Evolutionary conservation across 2,113 vertebrate genomes (phyloP), one percentile per base, ranked within the genome.

Genomic region (Oncorhynchus mykiss): DNA sequence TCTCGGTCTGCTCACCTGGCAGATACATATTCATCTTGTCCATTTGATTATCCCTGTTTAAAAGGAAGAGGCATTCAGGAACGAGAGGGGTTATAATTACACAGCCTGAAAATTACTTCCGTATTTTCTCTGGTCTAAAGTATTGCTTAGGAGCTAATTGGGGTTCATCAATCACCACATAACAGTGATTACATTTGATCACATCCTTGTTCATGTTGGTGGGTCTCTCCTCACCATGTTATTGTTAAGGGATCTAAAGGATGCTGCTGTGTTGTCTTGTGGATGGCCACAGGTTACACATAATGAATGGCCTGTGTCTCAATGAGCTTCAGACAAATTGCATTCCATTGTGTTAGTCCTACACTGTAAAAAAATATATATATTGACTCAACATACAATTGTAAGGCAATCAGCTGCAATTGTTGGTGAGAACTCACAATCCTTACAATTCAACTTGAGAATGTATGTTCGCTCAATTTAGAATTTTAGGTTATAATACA

Each of bases 11-110:
- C 76, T 84, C 86, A 85, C 81, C 81, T 31, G 31, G 31, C 31
- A 60, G 74, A 77, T 89, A 84, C 84, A 85, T 34, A 34, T 92
- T 86, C 74, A 85, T 91, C 86, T 86, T 84, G 77, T 81, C 67
- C 78, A 83, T 77, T 84, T 88, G 87, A 90, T 91, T 89, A 89
- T 82, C 86, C 90, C 87, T 84, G 79, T 86, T 84, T 74, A 82
- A 83, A 81, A 78, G 76, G 78, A 57, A 84, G 72, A 85, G 74
- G 39, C 73, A 72, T 73, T 72, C 74, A 7, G 76, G 74, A 85
- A 79, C 75, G 75, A 82, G 86, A 29, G 24, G 79, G 84, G 79
- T 78, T 89, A 87, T 89, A 87, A 78, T 92, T 90, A 84, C 81
- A 84, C 12, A 12, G 83, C 86, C 88, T 88, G 82, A 84, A 90